Percentiles rank a stretch among this genome's conserved stretches.
Conservation (phyloP, 2,797 vertebrate genomes). For the Hybognathus amarus region DNA sequence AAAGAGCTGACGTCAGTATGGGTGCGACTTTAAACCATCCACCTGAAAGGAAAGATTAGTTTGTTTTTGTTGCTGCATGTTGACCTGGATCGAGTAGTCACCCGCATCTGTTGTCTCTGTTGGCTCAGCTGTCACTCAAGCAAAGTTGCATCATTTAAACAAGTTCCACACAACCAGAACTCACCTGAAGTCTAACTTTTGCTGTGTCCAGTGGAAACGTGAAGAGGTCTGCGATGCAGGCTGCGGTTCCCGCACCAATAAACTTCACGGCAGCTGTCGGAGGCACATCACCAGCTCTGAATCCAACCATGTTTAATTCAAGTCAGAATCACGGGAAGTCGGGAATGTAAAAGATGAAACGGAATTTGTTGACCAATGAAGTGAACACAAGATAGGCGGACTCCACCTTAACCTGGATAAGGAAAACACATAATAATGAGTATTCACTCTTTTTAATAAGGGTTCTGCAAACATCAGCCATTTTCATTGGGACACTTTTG, state of each 20-base stretch:
- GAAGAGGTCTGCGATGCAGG: constrained; percentile 88
- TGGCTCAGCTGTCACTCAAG: neutral
- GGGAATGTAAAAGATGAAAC: constrained; percentile 11
- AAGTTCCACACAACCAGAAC: neutral
- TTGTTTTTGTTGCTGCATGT: constrained; percentile 13
- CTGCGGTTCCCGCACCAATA: constrained; percentile 86
- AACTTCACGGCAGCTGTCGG: constrained; percentile 86
- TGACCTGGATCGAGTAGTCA: neutral
- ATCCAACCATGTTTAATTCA: constrained; percentile 82
- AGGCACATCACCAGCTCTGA: constrained; percentile 83
- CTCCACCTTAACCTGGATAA: constrained; percentile 71
- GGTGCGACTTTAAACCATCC: constrained; percentile 8
- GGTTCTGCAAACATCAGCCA: neutral
- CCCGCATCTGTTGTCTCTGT: neutral
- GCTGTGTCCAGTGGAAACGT: constrained; percentile 91
- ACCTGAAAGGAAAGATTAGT: neutral
- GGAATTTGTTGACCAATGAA: constrained; percentile 49
- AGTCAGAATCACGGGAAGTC: constrained; percentile 9
- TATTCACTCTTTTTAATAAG: neutral
- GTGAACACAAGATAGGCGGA: constrained; percentile 71
- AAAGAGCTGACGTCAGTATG: constrained; percentile 50
- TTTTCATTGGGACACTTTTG: too few species aligned
- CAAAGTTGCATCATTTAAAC: neutral
- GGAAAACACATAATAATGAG: constrained; percentile 40
- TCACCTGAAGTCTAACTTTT: constrained; percentile 90